Base-by-base conservation (phyloP, 1,140 invertebrate species). In the Drosophila tropicalis region DNA sequence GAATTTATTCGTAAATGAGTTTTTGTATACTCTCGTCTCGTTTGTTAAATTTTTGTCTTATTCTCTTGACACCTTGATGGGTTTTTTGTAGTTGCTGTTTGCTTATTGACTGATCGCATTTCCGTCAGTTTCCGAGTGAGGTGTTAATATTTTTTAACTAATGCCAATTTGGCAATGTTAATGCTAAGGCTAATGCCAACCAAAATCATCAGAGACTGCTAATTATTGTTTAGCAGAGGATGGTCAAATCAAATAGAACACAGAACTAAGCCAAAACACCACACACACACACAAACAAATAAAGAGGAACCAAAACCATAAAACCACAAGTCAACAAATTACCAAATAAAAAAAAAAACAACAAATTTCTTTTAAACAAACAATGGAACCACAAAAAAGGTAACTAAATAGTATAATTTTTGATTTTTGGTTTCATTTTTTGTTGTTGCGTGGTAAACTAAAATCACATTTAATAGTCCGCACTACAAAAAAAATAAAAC, bases 401-500 rank as follows among this genome's bases (percentile, higher is more conserved):
- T 29, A 72, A 57, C 58, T 60, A 72, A 67, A 76, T 70, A 63
- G 29, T 71, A 32, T n/a, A 40, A 61, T 56, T 60, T 70, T 66
- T 61, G 44, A 51, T 13, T 64, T 67, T 69, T 62, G 34, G 47
- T 64, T 60, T 79, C 73, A 56, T 29, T 80, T 75, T 71, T 67
- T 66, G 67, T 73, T 79, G 71, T 74, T 83, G 70, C 80, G 80
- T 89, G 80, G 84, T 79, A 79, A 73, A 73, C 70, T 69, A 84
- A 87, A 87, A 83, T 90, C 80, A 89, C 74, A 73, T 89, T 89
- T 89, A 89, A 89, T 89, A 89, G 84, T 79, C 80, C 69, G 78
- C 89, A 84, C 85, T 17, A 17, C n/a, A 32, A 36, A 36, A 17
- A 56, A 36, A 36, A 17, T 34, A 36, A 58, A 58, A 57, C 22